phyloP scores from a whole-genome alignment of 2,888 invertebrate genomes.

The Mechanitis mazaeus region DNA sequence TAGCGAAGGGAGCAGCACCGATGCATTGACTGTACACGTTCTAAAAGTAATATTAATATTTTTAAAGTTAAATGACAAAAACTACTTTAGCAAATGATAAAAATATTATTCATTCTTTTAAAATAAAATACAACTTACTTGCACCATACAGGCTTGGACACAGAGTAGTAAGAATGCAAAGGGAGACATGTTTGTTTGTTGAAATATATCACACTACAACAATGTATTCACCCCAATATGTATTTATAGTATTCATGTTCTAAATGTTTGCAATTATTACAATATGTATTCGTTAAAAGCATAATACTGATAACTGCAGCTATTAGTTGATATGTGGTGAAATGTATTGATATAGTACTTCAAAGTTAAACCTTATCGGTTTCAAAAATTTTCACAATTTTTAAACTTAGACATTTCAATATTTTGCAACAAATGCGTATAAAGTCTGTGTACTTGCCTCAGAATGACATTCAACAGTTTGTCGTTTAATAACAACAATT shows the following conservation, averaged over 20 bases:
- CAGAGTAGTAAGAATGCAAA: slow-evolving; percentile 38
- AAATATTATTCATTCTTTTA: no score
- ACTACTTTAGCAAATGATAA: no score
- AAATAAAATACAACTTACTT: slow-evolving; percentile 31
- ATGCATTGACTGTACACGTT: slow-evolving; percentile 26
- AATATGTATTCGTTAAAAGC: no score
- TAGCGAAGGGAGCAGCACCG: slow-evolving; percentile 14
- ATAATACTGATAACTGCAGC: background rate
- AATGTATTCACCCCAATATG: background rate
- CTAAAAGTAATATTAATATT: slow-evolving; percentile 18
- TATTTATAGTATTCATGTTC: background rate
- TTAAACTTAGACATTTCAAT: background rate
- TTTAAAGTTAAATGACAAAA: no score
- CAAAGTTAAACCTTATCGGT: background rate
- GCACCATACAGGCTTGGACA: slow-evolving; percentile 44
- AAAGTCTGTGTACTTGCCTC: background rate
- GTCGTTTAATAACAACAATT: background rate
- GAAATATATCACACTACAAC: background rate
- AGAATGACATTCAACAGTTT: no score
- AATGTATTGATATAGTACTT: background rate
- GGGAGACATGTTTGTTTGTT: slow-evolving; percentile 32
- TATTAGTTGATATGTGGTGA: background rate
- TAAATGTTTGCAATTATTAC: background rate
- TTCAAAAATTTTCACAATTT: background rate
- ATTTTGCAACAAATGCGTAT: background rate